A percentile compares a stretch with the other conserved stretches of the same genome.
These are phyloP conservation scores for Drosophila arawakana DNA, from an alignment of 1,140 invertebrate genomes.

Conservation along the genomic window DNA sequence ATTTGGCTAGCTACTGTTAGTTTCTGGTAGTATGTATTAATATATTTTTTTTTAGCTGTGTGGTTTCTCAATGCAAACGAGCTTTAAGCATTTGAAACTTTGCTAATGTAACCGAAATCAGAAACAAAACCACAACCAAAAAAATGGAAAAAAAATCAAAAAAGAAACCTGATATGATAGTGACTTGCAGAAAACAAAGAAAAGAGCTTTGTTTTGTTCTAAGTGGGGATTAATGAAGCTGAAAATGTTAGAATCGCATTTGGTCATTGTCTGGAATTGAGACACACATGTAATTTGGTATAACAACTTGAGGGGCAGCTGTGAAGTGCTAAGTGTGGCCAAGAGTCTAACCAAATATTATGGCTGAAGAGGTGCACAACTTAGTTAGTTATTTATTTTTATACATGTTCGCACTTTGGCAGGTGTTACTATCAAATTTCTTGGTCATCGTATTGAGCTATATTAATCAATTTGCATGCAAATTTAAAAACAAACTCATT, in stretches of 20 bases:
- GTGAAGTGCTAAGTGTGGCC: constrained; percentile 2
- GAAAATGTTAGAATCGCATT: constrained; percentile 18
- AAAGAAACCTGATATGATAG: constrained; percentile 4
- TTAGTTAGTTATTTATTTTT: constrained; percentile 15
- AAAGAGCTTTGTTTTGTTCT: constrained; percentile 31
- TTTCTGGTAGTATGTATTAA: constrained; percentile 18
- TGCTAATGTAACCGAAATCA: constrained; percentile 49
- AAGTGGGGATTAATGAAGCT: constrained; percentile 27
- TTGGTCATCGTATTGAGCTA: constrained; percentile 27
- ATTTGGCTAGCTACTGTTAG: constrained; percentile 40
- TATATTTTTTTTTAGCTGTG: constrained; percentile 21
- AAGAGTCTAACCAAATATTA: no score
- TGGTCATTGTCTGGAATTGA: constrained; percentile 40
- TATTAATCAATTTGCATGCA: constrained; percentile 68
- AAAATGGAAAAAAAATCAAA: not conserved
- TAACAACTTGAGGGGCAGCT: constrained; percentile 23
- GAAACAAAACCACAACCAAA: constrained; percentile 42
- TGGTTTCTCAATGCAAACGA: constrained; percentile 59
- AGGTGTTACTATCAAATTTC: constrained; percentile 31
- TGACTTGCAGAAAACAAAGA: constrained; percentile 33
- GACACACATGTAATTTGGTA: constrained; percentile 31
- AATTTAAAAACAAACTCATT: constrained; percentile 52
- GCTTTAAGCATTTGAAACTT: constrained; percentile 36
- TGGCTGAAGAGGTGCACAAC: constrained; percentile 7
- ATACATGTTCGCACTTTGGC: constrained; percentile 52